phyloP scores from a whole-genome alignment of 2,797 vertebrate genomes.

The Eutrigla gurnardus region DNA sequence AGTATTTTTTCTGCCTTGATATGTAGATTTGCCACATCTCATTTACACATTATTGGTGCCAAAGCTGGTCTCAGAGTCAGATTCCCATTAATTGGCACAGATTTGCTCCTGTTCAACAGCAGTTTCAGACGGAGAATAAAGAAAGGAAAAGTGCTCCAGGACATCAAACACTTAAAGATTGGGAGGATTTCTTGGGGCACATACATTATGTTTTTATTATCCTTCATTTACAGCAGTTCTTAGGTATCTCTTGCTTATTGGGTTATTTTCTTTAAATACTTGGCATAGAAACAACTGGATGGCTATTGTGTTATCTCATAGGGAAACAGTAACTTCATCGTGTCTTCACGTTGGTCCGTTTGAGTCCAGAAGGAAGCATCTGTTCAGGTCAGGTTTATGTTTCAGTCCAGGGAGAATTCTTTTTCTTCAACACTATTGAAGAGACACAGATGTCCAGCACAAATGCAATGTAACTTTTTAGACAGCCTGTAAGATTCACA shows the following conservation, averaged over 20 bases:
- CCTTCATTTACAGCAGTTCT: slow-evolving; percentile 40
- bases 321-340: slow-evolving; percentile 4
- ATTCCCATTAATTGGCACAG: slow-evolving; percentile 20
- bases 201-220: slow-evolving; percentile 6
- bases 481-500: slow-evolving; percentile 10
- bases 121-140: slow-evolving; percentile 15
- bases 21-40: slow-evolving; percentile 15
- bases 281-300: slow-evolving; percentile 61
- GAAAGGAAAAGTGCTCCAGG: slow-evolving; percentile 46
- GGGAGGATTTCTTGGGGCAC: background rate
- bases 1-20: slow-evolving; percentile 1
- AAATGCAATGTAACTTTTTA: slow-evolving; percentile 10
- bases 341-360: slow-evolving; percentile 6
- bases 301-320: slow-evolving; percentile 43
- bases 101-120: slow-evolving; percentile 32
- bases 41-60: slow-evolving; percentile 6
- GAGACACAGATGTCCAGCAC: background rate
- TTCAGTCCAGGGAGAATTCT: slow-evolving; percentile 23
- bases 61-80: background rate
- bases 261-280: slow-evolving; percentile 39
- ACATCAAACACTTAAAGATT: slow-evolving; percentile 24
- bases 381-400: slow-evolving; percentile 1
- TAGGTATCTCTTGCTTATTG: slow-evolving; percentile 21
- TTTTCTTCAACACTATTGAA: slow-evolving; percentile 6
- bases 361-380: slow-evolving; percentile 12